These are phyloP conservation scores for Agonopterix arenella DNA, from an alignment of 2,888 invertebrate genomes.

Conservation along the genomic window DNA sequence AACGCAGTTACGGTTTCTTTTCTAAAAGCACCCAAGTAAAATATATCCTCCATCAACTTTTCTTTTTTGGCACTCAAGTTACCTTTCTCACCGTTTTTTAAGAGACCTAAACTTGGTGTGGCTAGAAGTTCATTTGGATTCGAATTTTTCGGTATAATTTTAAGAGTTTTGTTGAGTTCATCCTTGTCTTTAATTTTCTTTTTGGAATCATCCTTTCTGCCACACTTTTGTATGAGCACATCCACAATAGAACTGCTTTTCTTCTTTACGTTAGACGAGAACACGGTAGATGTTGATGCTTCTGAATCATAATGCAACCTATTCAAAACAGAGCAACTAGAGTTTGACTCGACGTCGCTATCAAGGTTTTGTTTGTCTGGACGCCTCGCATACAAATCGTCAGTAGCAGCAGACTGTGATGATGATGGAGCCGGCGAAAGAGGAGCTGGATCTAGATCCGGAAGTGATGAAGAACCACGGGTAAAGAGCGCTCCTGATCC, in stretches of 20 bases:
- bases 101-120: conserved; percentile 78
- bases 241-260: conserved; percentile 79
- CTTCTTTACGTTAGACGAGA: conserved; percentile 73
- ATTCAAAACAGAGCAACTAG: conserved; percentile 76
- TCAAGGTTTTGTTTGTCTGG: conserved; percentile 71
- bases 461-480: conserved; percentile 84
- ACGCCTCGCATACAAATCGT: conserved; percentile 66
- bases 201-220: conserved; percentile 74
- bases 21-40: conserved; percentile 79
- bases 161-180: conserved; percentile 59
- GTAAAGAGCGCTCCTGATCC: conserved; percentile 64
- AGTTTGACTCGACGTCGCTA: conserved; percentile 82
- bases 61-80: conserved; percentile 59
- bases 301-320: conserved; percentile 81
- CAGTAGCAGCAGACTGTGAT: conserved; percentile 76
- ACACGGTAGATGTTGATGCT: conserved; percentile 81
- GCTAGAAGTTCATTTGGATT: conserved; percentile 75
- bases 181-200: conserved; percentile 74
- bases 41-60: conserved; percentile 75
- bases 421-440: conserved; percentile 82
- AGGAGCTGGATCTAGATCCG: conserved; percentile 86
- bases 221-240: conserved; percentile 80
- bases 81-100: conserved; percentile 58
- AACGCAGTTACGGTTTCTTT: conserved; percentile 82
- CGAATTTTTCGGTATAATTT: conserved; percentile 75